phyloP scores from a whole-genome alignment of 2,797 vertebrate species.

The Catostomus latipinnis region DNA sequence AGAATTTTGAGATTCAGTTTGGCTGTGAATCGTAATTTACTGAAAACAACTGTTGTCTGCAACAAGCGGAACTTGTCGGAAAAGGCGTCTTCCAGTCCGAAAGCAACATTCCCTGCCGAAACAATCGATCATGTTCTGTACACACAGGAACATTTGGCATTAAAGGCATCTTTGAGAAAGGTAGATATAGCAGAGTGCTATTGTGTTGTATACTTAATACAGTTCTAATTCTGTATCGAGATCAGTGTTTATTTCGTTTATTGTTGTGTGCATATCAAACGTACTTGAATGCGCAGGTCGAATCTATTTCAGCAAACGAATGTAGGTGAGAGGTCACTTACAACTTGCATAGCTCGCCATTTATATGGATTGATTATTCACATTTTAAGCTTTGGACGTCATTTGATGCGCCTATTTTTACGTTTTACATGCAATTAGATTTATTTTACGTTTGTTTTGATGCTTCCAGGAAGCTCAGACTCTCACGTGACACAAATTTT shows the following conservation, averaged over 20 bases:
- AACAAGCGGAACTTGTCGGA: conserved; percentile 66
- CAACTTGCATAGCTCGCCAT: background rate
- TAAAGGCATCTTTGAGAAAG: conserved; percentile 79
- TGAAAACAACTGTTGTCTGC: conserved; percentile 37
- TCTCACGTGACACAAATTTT: conserved; percentile 21
- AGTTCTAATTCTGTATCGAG: background rate
- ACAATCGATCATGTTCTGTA: no score
- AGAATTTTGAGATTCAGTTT: conserved; percentile 40
- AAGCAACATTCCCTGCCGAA: background rate
- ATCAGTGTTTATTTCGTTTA: background rate
- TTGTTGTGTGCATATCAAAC: background rate
- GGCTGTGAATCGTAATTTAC: conserved; percentile 36
- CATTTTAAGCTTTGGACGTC: background rate
- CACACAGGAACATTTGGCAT: conserved; percentile 71
- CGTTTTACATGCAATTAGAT: no score
- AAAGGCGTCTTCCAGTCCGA: conserved; percentile 64
- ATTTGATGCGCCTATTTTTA: background rate
- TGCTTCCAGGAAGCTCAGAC: background rate
- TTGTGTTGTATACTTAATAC: background rate
- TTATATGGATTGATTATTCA: background rate
- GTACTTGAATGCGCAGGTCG: background rate
- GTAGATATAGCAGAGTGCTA: conserved; percentile 66
- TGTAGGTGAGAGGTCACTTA: conserved; percentile 57
- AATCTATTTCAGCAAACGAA: conserved; percentile 5
- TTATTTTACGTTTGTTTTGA: conserved; percentile 26